Conservation (phyloP, 2,113 vertebrate species). For the Sinocyclocheilus rhinocerous region DNA sequence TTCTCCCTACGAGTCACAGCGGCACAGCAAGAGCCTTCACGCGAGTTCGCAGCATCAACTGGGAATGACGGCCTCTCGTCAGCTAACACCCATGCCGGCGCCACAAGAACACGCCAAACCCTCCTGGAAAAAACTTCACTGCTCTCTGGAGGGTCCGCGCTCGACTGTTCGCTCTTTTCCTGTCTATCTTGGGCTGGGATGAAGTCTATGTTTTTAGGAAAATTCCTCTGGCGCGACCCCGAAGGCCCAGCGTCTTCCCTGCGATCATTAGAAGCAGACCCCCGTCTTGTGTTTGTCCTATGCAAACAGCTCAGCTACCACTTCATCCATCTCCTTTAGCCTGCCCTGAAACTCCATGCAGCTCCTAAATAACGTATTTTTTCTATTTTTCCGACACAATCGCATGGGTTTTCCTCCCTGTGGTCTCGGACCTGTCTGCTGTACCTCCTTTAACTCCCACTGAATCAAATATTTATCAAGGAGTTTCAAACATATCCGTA, state of each 20-base stretch:
- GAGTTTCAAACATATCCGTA: slow-evolving; percentile 47
- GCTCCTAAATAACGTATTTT: slow-evolving; percentile 45
- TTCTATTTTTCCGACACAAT: slow-evolving; percentile 8
- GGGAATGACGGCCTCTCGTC: slow-evolving; percentile 61
- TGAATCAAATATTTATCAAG: slow-evolving; percentile 56
- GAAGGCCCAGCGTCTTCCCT: slow-evolving; percentile 66
- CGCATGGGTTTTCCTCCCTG: slow-evolving; percentile 35
- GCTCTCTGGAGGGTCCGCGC: slow-evolving; percentile 72
- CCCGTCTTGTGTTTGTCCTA: slow-evolving; percentile 72
- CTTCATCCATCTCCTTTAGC: slow-evolving; percentile 72
- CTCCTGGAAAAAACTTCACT: slow-evolving; percentile 59
- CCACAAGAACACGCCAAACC: slow-evolving; percentile 70
- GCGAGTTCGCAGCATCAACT: slow-evolving; percentile 60
- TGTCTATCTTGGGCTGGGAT: slow-evolving; percentile 67
- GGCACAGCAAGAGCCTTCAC: slow-evolving; percentile 7
- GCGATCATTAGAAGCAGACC: slow-evolving; percentile 68
- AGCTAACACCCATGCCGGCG: slow-evolving; percentile 61
- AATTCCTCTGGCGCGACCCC: slow-evolving; percentile 67
- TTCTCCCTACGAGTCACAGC: slow-evolving; percentile 48
- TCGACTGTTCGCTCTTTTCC: slow-evolving; percentile 68
- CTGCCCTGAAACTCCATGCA: slow-evolving; percentile 50
- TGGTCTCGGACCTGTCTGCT: slow-evolving; percentile 43
- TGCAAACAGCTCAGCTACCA: slow-evolving; percentile 71
- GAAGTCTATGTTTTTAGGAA: slow-evolving; percentile 74
- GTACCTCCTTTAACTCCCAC: slow-evolving; percentile 40